Base-by-base conservation (phyloP, 1,140 invertebrate genomes). In the Drosophila sucinea region DNA sequence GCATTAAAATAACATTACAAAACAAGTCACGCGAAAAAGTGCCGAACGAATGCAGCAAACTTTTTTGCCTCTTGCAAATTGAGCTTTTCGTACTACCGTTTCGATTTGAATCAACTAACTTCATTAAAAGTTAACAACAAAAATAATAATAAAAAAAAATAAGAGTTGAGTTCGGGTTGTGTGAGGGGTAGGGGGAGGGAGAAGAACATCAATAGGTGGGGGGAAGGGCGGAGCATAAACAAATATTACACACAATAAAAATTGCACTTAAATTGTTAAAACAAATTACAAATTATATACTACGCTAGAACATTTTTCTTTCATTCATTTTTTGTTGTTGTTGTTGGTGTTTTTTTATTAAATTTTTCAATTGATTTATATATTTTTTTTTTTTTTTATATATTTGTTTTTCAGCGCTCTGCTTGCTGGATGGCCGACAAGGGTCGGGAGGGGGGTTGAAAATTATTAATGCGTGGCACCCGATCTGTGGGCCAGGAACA, bases 401-500 rank as follows among this genome's bases (percentile, higher is more conserved):
- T 38, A 25, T 60, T 44, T 47, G 7, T 10, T 10, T 47, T 51
- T 38, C 7, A n/a, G 41, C n/a, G n/a, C 47, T 38, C 25, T 65
- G n/a, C 6, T 60, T 38, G 7, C 33, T 35, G 33, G 4, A 6
- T 35, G 33, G 33, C 33, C 33, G 33, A 7, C 33, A 33, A 33
- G 33, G 33, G 33, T 4, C 17, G 17, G 33, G 8, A 35, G 33
- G 33, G 33, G 33, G 1, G 6, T 35, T 6, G 33, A 35, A 5
- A 5, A 5, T 10, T 11, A 25, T 72, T 90, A 87, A 57, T 83
- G 83, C 10, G 91, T 90, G 30, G 92, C 90, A 55, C 92, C 93
- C 76, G 93, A 94, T 90, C 95, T 96, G 93, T 95, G 96, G 83
- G 97, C 96, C 63, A 95, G 89, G 92, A 95, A 96, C 54, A 97